Percentiles rank a stretch among this genome's conserved stretches.
Evolutionary conservation across 2,888 invertebrate species (phyloP).

Genomic region (Colletes collaris): DNA sequence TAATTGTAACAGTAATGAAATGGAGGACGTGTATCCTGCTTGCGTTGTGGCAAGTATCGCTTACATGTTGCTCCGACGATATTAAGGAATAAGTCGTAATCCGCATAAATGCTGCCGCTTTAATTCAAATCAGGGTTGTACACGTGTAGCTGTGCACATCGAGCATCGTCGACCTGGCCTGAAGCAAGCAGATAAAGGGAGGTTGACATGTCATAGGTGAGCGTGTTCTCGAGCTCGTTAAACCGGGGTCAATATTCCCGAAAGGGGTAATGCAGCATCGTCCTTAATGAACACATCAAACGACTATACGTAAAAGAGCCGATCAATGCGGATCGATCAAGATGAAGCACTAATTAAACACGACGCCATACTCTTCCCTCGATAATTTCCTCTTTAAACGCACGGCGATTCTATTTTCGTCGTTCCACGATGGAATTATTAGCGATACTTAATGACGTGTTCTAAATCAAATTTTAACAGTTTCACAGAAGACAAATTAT

Average conservation of each 20-base stretch:
- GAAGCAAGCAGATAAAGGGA: constrained; percentile 69
- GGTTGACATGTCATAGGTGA: constrained; percentile 66
- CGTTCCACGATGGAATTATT: background rate
- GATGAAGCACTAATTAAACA: constrained; percentile 38
- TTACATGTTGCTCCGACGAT: background rate
- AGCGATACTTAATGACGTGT: too few species aligned
- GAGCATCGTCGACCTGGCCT: constrained; percentile 64
- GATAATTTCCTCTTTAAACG: background rate
- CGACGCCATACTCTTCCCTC: background rate
- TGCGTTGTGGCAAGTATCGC: background rate
- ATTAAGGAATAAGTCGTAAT: constrained; percentile 49
- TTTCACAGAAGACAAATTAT: too few species aligned
- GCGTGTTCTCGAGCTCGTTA: constrained; percentile 67
- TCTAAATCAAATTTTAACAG: too few species aligned
- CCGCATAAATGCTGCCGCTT: constrained; percentile 48
- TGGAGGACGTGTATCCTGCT: background rate
- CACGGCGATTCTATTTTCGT: background rate
- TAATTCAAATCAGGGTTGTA: constrained; percentile 61
- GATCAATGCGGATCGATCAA: constrained; percentile 32
- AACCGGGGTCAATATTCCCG: constrained; percentile 61
- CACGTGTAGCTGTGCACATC: constrained; percentile 63
- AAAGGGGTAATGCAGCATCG: constrained; percentile 42
- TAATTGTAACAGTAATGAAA: too few species aligned
- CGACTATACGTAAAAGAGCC: constrained; percentile 27
- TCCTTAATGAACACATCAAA: constrained; percentile 47